Base-by-base conservation (phyloP, 2,888 invertebrate genomes). In the Noctua fimbriata region DNA sequence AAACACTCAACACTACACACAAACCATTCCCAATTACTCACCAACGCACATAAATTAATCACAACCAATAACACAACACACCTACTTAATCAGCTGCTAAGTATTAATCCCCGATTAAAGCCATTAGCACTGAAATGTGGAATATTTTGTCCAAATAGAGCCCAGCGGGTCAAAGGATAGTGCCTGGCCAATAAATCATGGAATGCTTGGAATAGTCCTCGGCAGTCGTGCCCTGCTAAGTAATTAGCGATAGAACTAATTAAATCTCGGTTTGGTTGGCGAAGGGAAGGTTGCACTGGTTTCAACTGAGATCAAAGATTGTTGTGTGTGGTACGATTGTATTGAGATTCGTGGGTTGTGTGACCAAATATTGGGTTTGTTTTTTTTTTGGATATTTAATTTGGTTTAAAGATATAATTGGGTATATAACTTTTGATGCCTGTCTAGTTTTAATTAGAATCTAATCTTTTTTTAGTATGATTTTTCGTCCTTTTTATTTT, bases 221-320 rank as follows among this genome's bases (percentile, higher is more conserved):
- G 88, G 87, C 89, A 74, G 88, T 94, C 96, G 96, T 95, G 95
- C 94, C 94, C 91, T 90, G 90, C 92, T 94, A 94, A 94, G 95
- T 96, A 96, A 96, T 96, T 96, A 96, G 94, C 91, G 92, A 95
- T 94, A 94, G 90, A 87, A 88, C 96, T 96, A 96, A 96, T 96
- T 96, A 96, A 81, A 95, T 81, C 77, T 71, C 49, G 74, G 84
- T 83, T 85, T 73, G 66, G 73, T 60, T 71, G 21, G 81, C 82
- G 80, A 83, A 83, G 89, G 90, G 71, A 86, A 82, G 84, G 89
- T 89, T 74, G 75, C 87, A 92, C 90, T 60, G 74, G 63, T 79
- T 77, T 80, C 77, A 80, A 71, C 67, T 2, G 32, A 78, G 89
- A 76, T 87, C 80, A 69, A 63, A 76, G 73, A 65, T 75, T 79